Base-by-base conservation (phyloP, 2,888 invertebrate species). In the Timema podura region DNA sequence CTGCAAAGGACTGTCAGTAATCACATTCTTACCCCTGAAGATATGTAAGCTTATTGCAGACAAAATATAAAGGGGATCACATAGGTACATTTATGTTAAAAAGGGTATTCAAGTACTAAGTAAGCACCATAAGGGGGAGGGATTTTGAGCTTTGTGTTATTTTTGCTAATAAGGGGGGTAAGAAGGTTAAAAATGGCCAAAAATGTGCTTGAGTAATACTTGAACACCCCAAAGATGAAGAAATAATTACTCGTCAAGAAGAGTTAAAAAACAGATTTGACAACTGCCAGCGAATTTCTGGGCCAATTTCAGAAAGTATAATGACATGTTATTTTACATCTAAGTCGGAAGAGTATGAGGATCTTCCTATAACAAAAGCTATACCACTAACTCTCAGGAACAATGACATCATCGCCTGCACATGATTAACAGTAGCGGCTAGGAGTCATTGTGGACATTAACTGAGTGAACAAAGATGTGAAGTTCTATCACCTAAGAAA, bases 21-120 rank as follows among this genome's bases (percentile, higher is more conserved):
- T 61, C 61, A 61, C 61, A 61, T 61, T 61, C 61, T 61, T 49
- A n/a, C 49, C 49, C 49, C 49, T 49, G 49, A 49, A 49, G 49
- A 49, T 49, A 49, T n/a, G n/a, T n/a, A n/a, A n/a, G n/a, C n/a
- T n/a, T n/a, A n/a, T n/a, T n/a, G n/a, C n/a, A n/a, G n/a, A n/a
- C n/a, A n/a, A n/a, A n/a, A n/a, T n/a, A n/a, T n/a, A n/a, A n/a
- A n/a, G n/a, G n/a, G n/a, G n/a, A n/a, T n/a, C n/a, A n/a, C n/a
- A n/a, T n/a, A n/a, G n/a, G n/a, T n/a, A n/a, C n/a, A n/a, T n/a
- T n/a, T n/a, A n/a, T n/a, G n/a, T n/a, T n/a, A n/a, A n/a, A n/a
- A n/a, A n/a, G n/a, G n/a, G n/a, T n/a, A n/a, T n/a, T n/a, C n/a
- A n/a, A n/a, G n/a, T n/a, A n/a, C n/a, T n/a, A n/a, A n/a, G n/a